phyloP scores from a whole-genome alignment of 2,888 invertebrate genomes.

The Pteria penguin region DNA sequence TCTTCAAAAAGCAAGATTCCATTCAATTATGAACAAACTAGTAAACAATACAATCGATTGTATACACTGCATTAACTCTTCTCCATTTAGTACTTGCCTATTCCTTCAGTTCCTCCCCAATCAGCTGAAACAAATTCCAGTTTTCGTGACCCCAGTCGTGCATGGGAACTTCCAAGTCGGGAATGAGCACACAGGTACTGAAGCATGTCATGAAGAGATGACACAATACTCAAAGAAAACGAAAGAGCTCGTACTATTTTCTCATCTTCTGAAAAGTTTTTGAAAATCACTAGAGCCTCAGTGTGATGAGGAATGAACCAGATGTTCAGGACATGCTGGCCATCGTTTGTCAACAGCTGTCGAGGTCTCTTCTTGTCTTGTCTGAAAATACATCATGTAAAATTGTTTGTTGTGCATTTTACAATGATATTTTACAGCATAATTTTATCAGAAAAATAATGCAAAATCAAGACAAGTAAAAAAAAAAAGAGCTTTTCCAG shows the following conservation, averaged over 20 bases:
- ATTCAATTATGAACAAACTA: too few relatives aligned
- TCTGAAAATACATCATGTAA: not conserved
- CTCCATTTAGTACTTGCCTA: conserved; percentile 75
- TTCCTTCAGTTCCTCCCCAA: conserved; percentile 79
- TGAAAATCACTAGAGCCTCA: conserved; percentile 77
- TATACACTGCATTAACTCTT: too few relatives aligned
- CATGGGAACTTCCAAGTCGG: conserved; percentile 73
- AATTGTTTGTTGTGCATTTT: not conserved
- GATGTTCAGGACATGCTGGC: conserved; percentile 76
- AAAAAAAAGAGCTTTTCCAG: not conserved
- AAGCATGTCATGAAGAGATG: conserved; percentile 78
- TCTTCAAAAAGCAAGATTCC: too few relatives aligned
- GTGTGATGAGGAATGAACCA: conserved; percentile 80
- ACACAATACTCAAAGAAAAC: conserved; percentile 69
- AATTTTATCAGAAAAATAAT: not conserved
- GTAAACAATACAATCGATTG: too few relatives aligned
- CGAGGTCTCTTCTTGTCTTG: conserved; percentile 75
- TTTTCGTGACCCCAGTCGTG: conserved; percentile 70
- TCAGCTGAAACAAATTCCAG: conserved; percentile 76
- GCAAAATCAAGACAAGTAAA: not conserved
- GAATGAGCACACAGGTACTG: conserved; percentile 79
- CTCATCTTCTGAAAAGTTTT: conserved; percentile 73
- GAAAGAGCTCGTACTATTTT: conserved; percentile 68
- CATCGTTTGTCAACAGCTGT: conserved; percentile 73
- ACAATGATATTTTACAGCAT: not conserved